Evolutionary conservation across 2,888 invertebrate genomes (phyloP), one percentile per base, ranked within the genome.

Genomic region (Lasius platythorax): DNA sequence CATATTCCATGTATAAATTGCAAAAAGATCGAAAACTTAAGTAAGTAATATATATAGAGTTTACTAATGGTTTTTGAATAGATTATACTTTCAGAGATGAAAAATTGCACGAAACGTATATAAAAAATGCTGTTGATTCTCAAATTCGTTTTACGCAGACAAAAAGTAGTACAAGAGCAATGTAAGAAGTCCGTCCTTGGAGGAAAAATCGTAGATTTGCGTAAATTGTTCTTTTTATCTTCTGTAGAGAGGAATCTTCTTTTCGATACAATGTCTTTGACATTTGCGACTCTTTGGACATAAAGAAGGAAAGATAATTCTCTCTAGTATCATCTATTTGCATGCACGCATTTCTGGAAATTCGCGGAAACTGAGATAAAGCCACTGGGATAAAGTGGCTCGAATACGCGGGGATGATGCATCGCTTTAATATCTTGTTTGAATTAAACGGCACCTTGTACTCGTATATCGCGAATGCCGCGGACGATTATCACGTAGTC

Each of bases 391-490:
- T 53, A 46, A 58, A 58, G 18, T 2, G 11, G 12, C 12, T 58
- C 73, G 53, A 61, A 46, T 53, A 53, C n/a, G 50, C 30, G 28
- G 37, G 46, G 46, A 72, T 72, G 79, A 79, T 33, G 23, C 72
- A 79, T 72, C 18, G 79, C 61, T 79, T 72, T 72, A 61, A 79
- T 79, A 79, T 50, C 72, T 78, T 30, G 78, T 58, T 33, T 23
- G 18, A 72, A 79, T 58, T 79, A 72, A 72, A 46, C 58, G 43
- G 43, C 61, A 37, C 28, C 37, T 43, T 23, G 66, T 40, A 12
- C 18, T 15, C 56, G n/a, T 23, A 15, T 33, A 43, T 30, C 18
- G 72, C 40, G 4, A n/a, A 12, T 43, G 40, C 64, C 18, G 15
- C 23, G n/a, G 4, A 46, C 37, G 73, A 23, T 70, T 79, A 78